Evolutionary conservation across 2,888 invertebrate species (phyloP).

Genomic region (Epistrophe grossulariae): DNA sequence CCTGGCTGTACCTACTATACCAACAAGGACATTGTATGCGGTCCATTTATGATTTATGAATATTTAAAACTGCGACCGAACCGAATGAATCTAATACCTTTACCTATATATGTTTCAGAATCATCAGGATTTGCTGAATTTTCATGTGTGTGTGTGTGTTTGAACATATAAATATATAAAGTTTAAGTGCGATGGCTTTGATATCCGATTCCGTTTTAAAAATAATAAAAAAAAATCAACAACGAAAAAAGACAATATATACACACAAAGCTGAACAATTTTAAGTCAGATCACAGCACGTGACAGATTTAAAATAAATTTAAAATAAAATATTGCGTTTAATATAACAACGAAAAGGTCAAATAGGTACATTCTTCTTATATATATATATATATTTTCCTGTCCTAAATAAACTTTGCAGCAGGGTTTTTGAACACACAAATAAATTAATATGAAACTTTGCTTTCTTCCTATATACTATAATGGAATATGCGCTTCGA

Average conservation of each 20-base stretch:
- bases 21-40: conserved; percentile 26
- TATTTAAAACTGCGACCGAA: conserved; percentile 59
- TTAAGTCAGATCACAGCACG: conserved; percentile 41
- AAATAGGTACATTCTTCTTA: not conserved
- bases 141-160: conserved; percentile 3
- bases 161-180: conserved; percentile 43
- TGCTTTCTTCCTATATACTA: not conserved
- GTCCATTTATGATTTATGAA: conserved; percentile 69
- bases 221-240: not conserved
- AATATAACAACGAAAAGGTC: conserved; percentile 23
- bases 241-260: not conserved
- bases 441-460: conserved; percentile 15
- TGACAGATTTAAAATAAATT: conserved; percentile 43
- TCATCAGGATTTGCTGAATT: conserved; percentile 26
- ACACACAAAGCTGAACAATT: not conserved
- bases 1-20: too few species aligned
- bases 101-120: conserved; percentile 29
- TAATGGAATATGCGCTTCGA: not conserved
- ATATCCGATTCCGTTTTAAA: conserved; percentile 49
- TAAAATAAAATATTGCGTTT: conserved; percentile 33
- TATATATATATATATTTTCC: too few species aligned
- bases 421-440: not conserved
- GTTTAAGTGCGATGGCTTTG: conserved; percentile 42
- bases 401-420: conserved; percentile 34
- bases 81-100: conserved; percentile 38